phyloP scores from a whole-genome alignment of 2,888 invertebrate genomes.

The Cybosia mesomella region DNA sequence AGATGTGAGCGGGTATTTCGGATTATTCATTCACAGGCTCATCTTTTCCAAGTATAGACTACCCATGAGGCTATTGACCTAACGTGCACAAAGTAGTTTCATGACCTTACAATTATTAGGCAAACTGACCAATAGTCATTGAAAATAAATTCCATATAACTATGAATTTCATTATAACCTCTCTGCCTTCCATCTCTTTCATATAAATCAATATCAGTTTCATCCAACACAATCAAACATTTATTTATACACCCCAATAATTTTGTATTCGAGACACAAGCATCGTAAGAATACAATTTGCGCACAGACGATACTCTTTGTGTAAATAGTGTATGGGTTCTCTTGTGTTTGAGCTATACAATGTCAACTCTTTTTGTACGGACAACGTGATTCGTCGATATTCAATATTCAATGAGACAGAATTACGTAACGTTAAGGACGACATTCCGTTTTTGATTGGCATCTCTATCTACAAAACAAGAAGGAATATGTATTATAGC shows the following conservation, averaged over 20 bases:
- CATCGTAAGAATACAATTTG: conserved; percentile 32
- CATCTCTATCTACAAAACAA: no score
- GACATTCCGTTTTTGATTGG: not conserved
- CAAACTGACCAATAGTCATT: no score
- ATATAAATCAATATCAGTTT: conserved; percentile 3
- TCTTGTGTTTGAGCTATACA: conserved; percentile 3
- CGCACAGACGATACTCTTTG: conserved; percentile 18
- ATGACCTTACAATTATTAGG: no score
- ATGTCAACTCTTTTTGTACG: conserved; percentile 12
- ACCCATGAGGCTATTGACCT: not conserved
- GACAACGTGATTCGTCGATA: conserved; percentile 2
- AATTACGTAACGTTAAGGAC: not conserved
- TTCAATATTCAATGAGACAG: conserved; percentile 2
- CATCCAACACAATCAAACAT: conserved; percentile 13
- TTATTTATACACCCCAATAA: conserved; percentile 12
- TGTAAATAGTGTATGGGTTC: conserved; percentile 18
- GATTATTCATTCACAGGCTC: not conserved
- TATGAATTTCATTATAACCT: conserved; percentile 1
- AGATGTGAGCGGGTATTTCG: not conserved
- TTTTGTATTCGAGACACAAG: conserved; percentile 28
- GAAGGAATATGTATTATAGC: no score
- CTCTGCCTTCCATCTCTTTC: not conserved
- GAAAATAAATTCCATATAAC: no score
- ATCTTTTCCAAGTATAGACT: not conserved
- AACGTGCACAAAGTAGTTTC: not conserved